Evolutionary conservation across 2,888 invertebrate species (phyloP).

Genomic region (Balanococcus diminutus): DNA sequence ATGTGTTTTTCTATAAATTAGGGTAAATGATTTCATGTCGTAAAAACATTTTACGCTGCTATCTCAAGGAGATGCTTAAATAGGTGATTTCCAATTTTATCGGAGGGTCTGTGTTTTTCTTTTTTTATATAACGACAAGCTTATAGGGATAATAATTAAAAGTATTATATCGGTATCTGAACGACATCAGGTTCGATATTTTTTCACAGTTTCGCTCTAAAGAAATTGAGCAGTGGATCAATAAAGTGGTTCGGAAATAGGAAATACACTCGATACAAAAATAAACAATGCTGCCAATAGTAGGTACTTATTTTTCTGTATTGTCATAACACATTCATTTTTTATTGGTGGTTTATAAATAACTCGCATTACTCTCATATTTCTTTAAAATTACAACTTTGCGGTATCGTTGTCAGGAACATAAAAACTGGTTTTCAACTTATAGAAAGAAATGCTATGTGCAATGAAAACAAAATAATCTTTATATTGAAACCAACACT

Average conservation of each 20-base stretch:
- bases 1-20: constrained; percentile 21
- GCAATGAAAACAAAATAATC: constrained; percentile 6
- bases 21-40: neutral
- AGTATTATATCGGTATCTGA: too few species aligned
- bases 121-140: too few species aligned
- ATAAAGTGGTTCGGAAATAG: neutral
- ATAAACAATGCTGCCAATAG: neutral
- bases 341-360: neutral
- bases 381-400: neutral
- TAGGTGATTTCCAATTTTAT: neutral
- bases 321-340: neutral
- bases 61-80: neutral
- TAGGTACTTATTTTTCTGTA: neutral
- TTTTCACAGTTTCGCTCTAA: neutral
- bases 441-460: neutral
- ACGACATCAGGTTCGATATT: too few species aligned
- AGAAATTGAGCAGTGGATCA: neutral
- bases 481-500: neutral
- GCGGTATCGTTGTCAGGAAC: neutral
- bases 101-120: neutral
- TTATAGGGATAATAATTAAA: too few species aligned
- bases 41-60: neutral
- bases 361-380: neutral
- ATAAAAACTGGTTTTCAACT: neutral
- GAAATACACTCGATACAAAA: neutral